These are phyloP conservation scores for Norana najaformis DNA, from an alignment of 2,888 invertebrate genomes.

Conservation along the genomic window DNA sequence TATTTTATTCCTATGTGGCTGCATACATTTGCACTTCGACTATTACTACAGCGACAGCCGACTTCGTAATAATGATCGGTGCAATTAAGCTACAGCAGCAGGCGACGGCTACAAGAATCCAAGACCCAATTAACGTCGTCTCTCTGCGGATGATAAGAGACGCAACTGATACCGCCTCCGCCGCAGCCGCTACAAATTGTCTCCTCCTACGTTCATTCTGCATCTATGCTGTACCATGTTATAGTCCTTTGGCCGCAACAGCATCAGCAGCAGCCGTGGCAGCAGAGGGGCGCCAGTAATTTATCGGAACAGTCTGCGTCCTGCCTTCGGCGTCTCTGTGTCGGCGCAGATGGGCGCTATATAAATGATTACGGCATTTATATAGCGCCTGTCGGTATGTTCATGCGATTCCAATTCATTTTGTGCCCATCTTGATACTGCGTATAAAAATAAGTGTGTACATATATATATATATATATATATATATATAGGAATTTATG, in stretches of 20 bases:
- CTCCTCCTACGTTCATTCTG: neutral
- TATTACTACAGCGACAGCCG: no score
- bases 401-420: neutral
- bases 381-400: neutral
- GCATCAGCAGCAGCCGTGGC: neutral
- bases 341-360: neutral
- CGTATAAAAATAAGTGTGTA: neutral
- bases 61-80: no score
- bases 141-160: neutral
- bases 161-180: neutral
- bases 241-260: neutral
- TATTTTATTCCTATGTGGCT: neutral
- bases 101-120: neutral
- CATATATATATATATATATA: no score
- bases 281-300: neutral
- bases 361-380: conserved; percentile 15
- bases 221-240: neutral
- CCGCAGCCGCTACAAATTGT: neutral
- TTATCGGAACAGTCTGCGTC: neutral
- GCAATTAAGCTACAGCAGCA: neutral
- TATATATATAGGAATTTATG: no score
- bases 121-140: conserved; percentile 5
- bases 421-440: conserved; percentile 10
- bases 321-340: neutral
- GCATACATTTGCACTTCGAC: no score